A percentile compares a stretch with the other conserved stretches of the same genome.
Evolutionary conservation across 2,888 invertebrate species (phyloP).

Genomic region (Drosophila affinis): DNA sequence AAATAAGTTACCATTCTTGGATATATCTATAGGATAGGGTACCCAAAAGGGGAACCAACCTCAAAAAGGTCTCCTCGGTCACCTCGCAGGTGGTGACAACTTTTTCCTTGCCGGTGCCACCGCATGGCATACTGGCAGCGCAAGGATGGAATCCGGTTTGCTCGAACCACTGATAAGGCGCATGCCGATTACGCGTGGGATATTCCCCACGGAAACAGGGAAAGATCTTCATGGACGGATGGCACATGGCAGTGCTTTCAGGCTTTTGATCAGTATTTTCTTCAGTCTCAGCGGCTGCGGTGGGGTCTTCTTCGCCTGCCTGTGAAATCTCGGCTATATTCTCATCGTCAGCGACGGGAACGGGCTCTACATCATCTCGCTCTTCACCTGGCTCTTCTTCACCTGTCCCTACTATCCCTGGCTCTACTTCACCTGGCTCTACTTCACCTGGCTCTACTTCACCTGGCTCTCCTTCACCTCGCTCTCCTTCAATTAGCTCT

Average conservation of each 20-base stretch:
- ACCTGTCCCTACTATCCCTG: no score
- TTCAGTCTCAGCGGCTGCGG: background rate
- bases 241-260: background rate
- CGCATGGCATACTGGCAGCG: background rate
- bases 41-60: conserved; percentile 33
- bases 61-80: conserved; percentile 61
- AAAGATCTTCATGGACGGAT: conserved; percentile 6
- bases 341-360: background rate
- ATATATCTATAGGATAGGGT: background rate
- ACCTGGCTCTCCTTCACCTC: background rate
- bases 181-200: conserved; percentile 15
- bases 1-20: background rate
- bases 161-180: conserved; percentile 36
- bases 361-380: no score
- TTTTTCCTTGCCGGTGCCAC: background rate
- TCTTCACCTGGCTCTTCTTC: no score
- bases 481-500: no score
- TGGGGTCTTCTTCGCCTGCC: background rate
- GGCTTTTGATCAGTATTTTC: background rate
- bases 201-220: conserved; percentile 32
- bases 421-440: no score
- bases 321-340: background rate
- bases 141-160: conserved; percentile 7
- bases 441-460: no score
- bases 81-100: conserved; percentile 50